phyloP scores from a whole-genome alignment of 2,797 vertebrate genomes.

The Bucorvus abyssinicus region DNA sequence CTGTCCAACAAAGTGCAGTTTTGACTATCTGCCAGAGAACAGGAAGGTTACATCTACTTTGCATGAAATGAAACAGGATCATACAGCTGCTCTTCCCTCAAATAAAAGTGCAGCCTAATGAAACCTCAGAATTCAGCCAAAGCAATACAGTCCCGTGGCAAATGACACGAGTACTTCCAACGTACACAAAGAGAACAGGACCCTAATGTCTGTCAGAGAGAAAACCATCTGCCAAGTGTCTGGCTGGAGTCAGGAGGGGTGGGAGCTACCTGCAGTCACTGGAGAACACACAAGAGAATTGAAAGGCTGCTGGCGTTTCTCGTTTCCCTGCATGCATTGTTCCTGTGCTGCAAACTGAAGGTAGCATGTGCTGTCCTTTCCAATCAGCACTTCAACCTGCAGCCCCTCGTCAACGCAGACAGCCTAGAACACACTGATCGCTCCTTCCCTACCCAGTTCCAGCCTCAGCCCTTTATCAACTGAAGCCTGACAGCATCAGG shows the following conservation, averaged over 20 bases:
- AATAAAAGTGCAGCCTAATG: neutral
- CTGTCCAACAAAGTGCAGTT: neutral
- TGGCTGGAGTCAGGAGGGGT: neutral
- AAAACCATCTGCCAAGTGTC: conserved; percentile 17
- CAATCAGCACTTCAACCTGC: neutral
- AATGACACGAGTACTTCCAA: neutral
- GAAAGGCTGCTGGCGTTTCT: neutral
- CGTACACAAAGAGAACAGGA: neutral
- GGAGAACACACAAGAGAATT: neutral
- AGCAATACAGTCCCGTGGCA: rapidly evolving
- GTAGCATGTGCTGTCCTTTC: neutral
- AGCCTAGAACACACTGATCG: rapidly evolving
- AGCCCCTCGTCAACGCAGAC: neutral
- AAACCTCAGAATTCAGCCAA: neutral
- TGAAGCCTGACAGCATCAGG: neutral
- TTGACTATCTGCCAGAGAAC: neutral
- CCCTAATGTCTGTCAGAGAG: neutral
- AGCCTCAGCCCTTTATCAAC: neutral
- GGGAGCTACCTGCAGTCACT: conserved; percentile 13
- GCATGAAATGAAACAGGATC: neutral
- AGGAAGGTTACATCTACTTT: neutral
- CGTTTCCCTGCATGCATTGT: neutral
- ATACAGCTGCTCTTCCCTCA: neutral
- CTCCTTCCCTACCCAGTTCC: neutral
- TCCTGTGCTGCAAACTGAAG: neutral